Evolutionary conservation across 2,888 invertebrate species (phyloP).

Genomic region (Parelbella ahira): DNA sequence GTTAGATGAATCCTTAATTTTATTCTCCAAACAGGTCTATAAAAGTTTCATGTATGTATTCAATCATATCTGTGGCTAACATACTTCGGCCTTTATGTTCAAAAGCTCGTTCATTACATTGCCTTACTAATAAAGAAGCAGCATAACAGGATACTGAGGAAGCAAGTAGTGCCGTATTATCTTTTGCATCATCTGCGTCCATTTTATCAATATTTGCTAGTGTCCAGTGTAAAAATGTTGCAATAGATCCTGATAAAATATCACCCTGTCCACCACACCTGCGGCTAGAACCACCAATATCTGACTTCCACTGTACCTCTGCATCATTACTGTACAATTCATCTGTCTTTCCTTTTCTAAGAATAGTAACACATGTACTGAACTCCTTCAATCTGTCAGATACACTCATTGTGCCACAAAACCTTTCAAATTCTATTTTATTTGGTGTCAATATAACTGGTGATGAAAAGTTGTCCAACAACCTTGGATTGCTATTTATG

Average conservation of each 20-base stretch:
- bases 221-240: conserved; percentile 92
- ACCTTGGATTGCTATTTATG: conserved; percentile 83
- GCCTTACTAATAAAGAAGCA: conserved; percentile 89
- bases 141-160: conserved; percentile 89
- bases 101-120: conserved; percentile 91
- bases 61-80: conserved; percentile 93
- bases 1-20: too few species aligned
- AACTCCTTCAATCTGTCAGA: conserved; percentile 70
- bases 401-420: conserved; percentile 82
- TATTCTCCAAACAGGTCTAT: conserved; percentile 58
- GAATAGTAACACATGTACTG: conserved; percentile 81
- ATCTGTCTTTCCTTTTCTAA: conserved; percentile 89
- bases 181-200: conserved; percentile 34
- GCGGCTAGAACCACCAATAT: conserved; percentile 89
- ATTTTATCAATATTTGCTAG: conserved; percentile 50
- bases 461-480: conserved; percentile 84
- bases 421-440: conserved; percentile 90
- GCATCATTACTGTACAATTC: conserved; percentile 80
- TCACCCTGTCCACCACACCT: conserved; percentile 99
- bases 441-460: conserved; percentile 93
- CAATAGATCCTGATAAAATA: conserved; percentile 91
- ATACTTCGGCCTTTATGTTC: conserved; percentile 89
- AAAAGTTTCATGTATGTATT: conserved; percentile 89
- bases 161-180: conserved; percentile 71
- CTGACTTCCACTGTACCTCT: conserved; percentile 74